Conservation (phyloP, 1,140 invertebrate species). For the Leptoteleia sp. region DNA sequence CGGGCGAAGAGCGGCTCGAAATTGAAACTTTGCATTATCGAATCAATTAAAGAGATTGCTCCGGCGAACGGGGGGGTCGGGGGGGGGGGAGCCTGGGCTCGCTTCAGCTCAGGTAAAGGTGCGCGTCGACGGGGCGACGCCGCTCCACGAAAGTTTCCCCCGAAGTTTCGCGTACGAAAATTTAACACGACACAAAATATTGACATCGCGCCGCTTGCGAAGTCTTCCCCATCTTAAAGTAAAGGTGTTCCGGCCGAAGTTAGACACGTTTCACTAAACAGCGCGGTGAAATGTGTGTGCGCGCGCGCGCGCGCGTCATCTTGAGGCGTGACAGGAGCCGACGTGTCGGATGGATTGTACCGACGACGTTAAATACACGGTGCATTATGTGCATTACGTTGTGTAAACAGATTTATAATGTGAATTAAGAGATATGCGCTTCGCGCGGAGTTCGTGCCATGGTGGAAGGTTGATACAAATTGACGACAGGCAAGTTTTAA, state of each 20-base stretch:
- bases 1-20: too few relatives aligned
- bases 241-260: slow-evolving; percentile 52
- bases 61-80: slow-evolving; percentile 40
- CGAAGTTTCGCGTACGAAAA: slow-evolving; percentile 34
- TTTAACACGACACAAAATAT: slow-evolving; percentile 57
- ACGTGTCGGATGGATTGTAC: slow-evolving; percentile 48
- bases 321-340: slow-evolving; percentile 47
- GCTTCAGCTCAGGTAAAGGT: slow-evolving; percentile 36
- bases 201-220: slow-evolving; percentile 39
- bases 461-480: neutral
- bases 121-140: slow-evolving; percentile 11
- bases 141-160: slow-evolving; percentile 33
- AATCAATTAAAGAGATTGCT: slow-evolving; percentile 47
- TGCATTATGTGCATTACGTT: slow-evolving; percentile 59
- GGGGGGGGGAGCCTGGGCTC: too few relatives aligned
- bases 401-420: slow-evolving; percentile 56
- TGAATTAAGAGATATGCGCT: slow-evolving; percentile 51
- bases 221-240: slow-evolving; percentile 43
- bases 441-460: slow-evolving; percentile 1
- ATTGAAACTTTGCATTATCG: too few relatives aligned
- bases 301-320: slow-evolving; percentile 40
- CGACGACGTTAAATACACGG: slow-evolving; percentile 58
- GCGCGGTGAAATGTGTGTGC: slow-evolving; percentile 34
- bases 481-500: neutral
- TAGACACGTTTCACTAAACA: slow-evolving; percentile 61